A percentile compares a stretch with the other conserved stretches of the same genome.
Evolutionary conservation across 2,888 invertebrate species (phyloP).

Genomic region (Drosophila borborema): DNA sequence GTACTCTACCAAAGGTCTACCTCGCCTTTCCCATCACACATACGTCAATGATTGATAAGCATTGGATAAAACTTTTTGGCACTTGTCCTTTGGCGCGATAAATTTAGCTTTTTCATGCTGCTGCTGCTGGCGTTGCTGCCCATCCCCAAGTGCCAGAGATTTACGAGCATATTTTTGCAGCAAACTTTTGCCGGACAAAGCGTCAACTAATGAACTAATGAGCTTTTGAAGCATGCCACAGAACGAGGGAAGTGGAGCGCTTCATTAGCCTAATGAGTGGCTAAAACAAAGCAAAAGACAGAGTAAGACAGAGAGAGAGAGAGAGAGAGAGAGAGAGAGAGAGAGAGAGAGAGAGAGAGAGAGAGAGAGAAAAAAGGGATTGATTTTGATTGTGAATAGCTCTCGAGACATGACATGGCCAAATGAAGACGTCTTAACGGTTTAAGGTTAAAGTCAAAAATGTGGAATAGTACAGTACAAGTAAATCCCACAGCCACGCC

Average conservation of each 20-base stretch:
- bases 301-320: background rate
- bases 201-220: conserved; percentile 68
- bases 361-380: background rate
- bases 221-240: conserved; percentile 52
- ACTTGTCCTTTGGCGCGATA: conserved; percentile 73
- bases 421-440: conserved; percentile 55
- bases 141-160: conserved; percentile 54
- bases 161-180: conserved; percentile 77
- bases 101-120: conserved; percentile 67
- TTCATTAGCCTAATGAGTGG: conserved; percentile 75
- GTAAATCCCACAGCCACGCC: background rate
- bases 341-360: background rate
- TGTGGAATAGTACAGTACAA: conserved; percentile 32
- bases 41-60: conserved; percentile 75
- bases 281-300: background rate
- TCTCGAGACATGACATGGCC: conserved; percentile 54
- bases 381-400: background rate
- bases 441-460: conserved; percentile 71
- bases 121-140: conserved; percentile 22
- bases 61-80: conserved; percentile 67
- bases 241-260: conserved; percentile 37
- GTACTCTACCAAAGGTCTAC: background rate
- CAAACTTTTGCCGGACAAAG: conserved; percentile 60
- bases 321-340: background rate
- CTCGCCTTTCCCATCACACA: conserved; percentile 20